These are phyloP conservation scores for Xestia rhomboidea DNA, from an alignment of 2,888 invertebrate genomes.

Conservation along the genomic window DNA sequence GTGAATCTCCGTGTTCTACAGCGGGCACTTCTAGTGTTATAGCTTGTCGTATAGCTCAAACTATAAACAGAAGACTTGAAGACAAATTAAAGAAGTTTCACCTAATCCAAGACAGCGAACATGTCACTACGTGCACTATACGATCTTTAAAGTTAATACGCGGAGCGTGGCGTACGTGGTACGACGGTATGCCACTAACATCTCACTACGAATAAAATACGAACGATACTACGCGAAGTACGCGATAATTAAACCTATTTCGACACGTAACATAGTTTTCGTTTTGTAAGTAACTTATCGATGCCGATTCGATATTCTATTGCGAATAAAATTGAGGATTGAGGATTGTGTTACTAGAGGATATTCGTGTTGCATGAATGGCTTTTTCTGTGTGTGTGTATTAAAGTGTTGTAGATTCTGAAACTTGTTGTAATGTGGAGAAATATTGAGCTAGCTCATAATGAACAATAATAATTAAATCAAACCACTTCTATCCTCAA, in stretches of 20 bases:
- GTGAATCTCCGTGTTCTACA: neutral
- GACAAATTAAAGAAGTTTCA: conserved; percentile 54
- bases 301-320: conserved; percentile 38
- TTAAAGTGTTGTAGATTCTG: neutral
- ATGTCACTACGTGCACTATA: conserved; percentile 51
- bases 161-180: conserved; percentile 61
- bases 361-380: neutral
- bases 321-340: conserved; percentile 12
- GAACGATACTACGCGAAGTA: conserved; percentile 56
- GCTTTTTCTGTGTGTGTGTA: too few relatives aligned
- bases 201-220: conserved; percentile 58
- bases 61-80: conserved; percentile 30
- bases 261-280: conserved; percentile 54
- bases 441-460: neutral
- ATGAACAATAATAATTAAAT: neutral
- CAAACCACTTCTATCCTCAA: neutral
- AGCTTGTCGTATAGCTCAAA: neutral
- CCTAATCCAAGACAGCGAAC: conserved; percentile 26
- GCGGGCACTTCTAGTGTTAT: conserved; percentile 13
- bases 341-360: neutral
- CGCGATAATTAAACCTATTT: conserved; percentile 61
- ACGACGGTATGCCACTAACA: conserved; percentile 36
- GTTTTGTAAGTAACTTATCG: conserved; percentile 47
- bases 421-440: neutral
- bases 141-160: conserved; percentile 62